Conservation (phyloP, 2,888 invertebrate species). For the Noctua janthe region DNA sequence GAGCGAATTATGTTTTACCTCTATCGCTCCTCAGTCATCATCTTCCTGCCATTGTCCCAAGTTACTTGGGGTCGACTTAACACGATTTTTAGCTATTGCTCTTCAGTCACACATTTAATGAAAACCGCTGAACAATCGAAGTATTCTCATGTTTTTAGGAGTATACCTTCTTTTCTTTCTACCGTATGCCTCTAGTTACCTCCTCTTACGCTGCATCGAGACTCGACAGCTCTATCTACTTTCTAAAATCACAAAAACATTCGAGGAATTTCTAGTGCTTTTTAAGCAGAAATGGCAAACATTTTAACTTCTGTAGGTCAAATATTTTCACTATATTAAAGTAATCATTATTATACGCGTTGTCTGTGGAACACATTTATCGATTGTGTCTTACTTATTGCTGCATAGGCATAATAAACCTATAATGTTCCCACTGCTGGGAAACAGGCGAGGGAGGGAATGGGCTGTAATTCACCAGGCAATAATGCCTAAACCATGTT, state of each 20-base stretch:
- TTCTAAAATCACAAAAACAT: conserved; percentile 67
- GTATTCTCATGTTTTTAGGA: background rate
- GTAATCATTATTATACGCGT: background rate
- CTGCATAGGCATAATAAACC: background rate
- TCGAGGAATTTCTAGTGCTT: conserved; percentile 43
- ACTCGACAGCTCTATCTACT: conserved; percentile 61
- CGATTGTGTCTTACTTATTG: background rate
- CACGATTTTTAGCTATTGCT: no score
- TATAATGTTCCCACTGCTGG: background rate
- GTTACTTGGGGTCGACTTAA: no score
- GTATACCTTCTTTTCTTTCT: conserved; percentile 17
- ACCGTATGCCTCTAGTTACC: conserved; percentile 1
- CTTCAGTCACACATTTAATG: no score
- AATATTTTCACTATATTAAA: background rate
- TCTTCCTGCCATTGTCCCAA: no score
- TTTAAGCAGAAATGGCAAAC: conserved; percentile 43
- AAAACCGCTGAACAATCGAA: no score
- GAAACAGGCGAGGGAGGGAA: background rate
- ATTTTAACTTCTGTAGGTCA: conserved; percentile 20
- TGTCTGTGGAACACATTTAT: background rate
- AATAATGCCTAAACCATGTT: background rate
- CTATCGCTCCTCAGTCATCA: no score
- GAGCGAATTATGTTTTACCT: no score
- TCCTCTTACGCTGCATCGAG: conserved; percentile 72
- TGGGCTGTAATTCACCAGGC: background rate